Percentiles rank a stretch among this genome's conserved stretches.
phyloP scores from a whole-genome alignment of 2,113 vertebrate species.

The Cnemophilus loriae region DNA sequence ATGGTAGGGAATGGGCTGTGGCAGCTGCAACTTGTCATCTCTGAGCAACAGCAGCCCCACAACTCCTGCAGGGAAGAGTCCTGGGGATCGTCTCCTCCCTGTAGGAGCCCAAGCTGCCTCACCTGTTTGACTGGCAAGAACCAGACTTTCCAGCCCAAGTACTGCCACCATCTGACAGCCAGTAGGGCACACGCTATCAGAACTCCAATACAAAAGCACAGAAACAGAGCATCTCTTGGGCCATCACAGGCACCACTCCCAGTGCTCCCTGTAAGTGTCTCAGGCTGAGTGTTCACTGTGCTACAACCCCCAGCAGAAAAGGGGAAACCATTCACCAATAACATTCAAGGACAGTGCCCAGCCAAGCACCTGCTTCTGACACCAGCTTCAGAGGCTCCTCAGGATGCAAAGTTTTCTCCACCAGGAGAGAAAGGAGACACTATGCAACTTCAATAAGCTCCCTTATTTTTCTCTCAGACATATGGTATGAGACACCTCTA shows the following conservation, averaged over 20 bases:
- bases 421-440: neutral
- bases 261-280: neutral
- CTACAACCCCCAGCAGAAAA: neutral
- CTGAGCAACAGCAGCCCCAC: neutral
- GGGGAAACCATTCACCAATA: neutral
- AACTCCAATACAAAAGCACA: neutral
- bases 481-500: fast-evolving
- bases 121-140: conserved; percentile 33
- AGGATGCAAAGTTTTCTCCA: neutral
- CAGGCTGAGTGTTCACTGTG: neutral
- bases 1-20: neutral
- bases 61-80: neutral
- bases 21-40: neutral
- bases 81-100: neutral
- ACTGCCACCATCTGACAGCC: neutral
- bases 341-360: neutral
- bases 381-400: neutral
- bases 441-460: neutral
- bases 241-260: neutral
- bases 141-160: conserved; percentile 41
- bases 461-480: neutral
- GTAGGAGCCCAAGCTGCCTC: neutral
- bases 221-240: neutral
- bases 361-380: neutral
- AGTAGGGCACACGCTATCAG: neutral